Evolutionary conservation across 2,113 vertebrate genomes (phyloP), one percentile per base, ranked within the genome.

Genomic region (Macquaria ambigua): DNA sequence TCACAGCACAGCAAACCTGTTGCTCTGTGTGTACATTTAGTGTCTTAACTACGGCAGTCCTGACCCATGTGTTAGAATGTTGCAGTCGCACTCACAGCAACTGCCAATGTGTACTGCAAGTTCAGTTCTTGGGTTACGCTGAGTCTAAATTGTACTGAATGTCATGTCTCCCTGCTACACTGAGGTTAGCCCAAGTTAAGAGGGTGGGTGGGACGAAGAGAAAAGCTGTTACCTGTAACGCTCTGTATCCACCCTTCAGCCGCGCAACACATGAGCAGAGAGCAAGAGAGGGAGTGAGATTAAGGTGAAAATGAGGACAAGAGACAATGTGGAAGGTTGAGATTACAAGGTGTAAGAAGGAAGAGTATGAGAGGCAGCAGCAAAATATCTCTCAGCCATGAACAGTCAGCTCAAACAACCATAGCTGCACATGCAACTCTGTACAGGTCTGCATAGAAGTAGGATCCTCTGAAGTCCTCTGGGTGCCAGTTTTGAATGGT

Each of bases 201-300:
- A 73, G 21, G 74, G 14, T 11, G 55, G 28, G 74, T 53, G 67
- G 68, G 58, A 82, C 43, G 58, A 90, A 94, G 85, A 91, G 78
- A 92, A 91, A 89, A 87, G 85, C 86, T 0, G 46, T 99, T 99
- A 99, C 98, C 98, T 99, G 98, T 94, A 99, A 95, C 92, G 98
- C 98, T 97, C 98, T 97, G 98, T 98, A 99, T 98, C 98, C 98
- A 97, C 97, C 97, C 98, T 99, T 97, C 96, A 98, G 97, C 95
- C 93, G 94, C 92, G 85, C 96, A 96, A 96, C 71, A 94, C 92
- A 95, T 93, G 86, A 93, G 93, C 94, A 95, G 87, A 94, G 76
- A 92, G 91, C 91, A 92, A 94, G 94, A 95, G 90, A 95, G 89
- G 93, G 84, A 93, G 88, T 94, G 91, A 94, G 92, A 90, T 92